Conservation (phyloP, 1,140 invertebrate species). For the Dendroctonus valens region DNA sequence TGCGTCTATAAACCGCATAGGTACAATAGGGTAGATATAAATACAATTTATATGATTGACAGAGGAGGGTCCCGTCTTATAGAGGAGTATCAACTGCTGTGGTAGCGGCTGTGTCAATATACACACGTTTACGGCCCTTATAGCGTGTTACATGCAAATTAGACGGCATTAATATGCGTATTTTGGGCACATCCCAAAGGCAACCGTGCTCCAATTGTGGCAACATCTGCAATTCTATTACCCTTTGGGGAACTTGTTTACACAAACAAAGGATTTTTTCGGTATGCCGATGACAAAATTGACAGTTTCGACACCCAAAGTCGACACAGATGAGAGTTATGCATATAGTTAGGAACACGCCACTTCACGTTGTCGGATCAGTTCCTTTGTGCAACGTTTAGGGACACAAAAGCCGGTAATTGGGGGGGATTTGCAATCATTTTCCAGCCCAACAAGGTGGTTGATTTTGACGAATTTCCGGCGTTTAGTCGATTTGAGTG, state of each 20-base stretch:
- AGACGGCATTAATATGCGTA: slow-evolving; percentile 46
- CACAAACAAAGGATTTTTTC: slow-evolving; percentile 44
- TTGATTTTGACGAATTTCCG: no score
- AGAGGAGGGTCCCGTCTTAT: slow-evolving; percentile 32
- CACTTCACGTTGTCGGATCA: neutral
- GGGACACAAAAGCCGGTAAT: no score
- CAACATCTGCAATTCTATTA: slow-evolving; percentile 39
- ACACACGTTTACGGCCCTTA: slow-evolving; percentile 36
- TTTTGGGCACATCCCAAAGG: slow-evolving; percentile 41
- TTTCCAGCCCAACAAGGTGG: no score
- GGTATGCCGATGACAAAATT: slow-evolving; percentile 37
- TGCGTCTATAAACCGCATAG: neutral
- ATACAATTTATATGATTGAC: slow-evolving; percentile 39
- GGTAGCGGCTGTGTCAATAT: slow-evolving; percentile 45
- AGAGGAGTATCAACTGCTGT: slow-evolving; percentile 14
- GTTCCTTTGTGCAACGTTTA: no score
- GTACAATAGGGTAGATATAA: slow-evolving; percentile 17
- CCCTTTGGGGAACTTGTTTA: slow-evolving; percentile 43
- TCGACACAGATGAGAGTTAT: slow-evolving; percentile 12
- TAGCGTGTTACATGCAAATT: slow-evolving; percentile 49
- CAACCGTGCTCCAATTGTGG: slow-evolving; percentile 35
- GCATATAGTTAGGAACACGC: slow-evolving; percentile 4
- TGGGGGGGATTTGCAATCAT: no score
- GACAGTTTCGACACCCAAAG: slow-evolving; percentile 30
- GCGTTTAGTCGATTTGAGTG: no score